Percentiles rank a stretch among this genome's conserved stretches.
Evolutionary conservation across 2,888 invertebrate genomes (phyloP).

Genomic region (Platynereis dumerilii): DNA sequence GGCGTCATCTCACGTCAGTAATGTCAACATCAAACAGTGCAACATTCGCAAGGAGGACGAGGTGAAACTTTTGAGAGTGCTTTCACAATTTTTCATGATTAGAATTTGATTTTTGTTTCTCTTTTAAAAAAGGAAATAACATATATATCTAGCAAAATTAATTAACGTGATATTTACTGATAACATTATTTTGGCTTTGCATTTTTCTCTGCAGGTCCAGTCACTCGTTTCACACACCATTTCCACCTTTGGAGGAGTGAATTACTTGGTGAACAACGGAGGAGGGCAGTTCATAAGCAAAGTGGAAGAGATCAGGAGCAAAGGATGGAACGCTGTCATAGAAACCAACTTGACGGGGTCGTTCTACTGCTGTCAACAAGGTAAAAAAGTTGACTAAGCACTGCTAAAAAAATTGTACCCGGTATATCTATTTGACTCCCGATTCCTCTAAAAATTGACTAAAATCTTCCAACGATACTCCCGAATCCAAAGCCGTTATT

Average conservation of each 20-base stretch:
- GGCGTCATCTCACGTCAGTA: conserved; percentile 38
- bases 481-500: too few relatives aligned
- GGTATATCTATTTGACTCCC: too few relatives aligned
- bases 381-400: conserved; percentile 43
- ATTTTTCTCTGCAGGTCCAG: conserved; percentile 48
- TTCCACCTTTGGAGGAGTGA: conserved; percentile 62
- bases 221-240: conserved; percentile 55
- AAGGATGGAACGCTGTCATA: conserved; percentile 67
- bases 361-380: conserved; percentile 66
- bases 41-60: conserved; percentile 66
- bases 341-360: conserved; percentile 67
- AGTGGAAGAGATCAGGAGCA: conserved; percentile 61
- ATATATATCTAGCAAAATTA: too few relatives aligned
- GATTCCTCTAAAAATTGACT: too few relatives aligned
- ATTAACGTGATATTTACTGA: too few relatives aligned
- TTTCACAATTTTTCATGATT: too few relatives aligned
- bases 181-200: background rate
- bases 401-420: too few relatives aligned
- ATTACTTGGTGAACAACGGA: conserved; percentile 67
- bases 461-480: too few relatives aligned
- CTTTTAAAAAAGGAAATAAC: too few relatives aligned
- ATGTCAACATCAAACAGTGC: conserved; percentile 60
- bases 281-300: conserved; percentile 66
- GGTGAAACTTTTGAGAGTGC: conserved; percentile 54
- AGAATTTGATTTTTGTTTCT: too few relatives aligned